Base-by-base conservation (phyloP, 2,113 vertebrate species). In the Sminthopsis crassicaudata region DNA sequence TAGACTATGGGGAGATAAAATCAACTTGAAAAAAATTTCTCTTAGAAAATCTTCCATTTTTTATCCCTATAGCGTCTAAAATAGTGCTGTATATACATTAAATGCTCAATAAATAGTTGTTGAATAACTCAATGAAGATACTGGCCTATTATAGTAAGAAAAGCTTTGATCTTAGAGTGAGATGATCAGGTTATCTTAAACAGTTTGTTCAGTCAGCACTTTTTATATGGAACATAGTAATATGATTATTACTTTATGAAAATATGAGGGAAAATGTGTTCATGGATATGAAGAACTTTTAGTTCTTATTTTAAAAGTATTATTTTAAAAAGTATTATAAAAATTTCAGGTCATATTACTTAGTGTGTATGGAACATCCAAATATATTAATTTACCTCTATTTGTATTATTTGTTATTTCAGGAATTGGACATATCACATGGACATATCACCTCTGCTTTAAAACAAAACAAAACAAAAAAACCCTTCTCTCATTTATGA, bases 311-410 rank as follows among this genome's bases (percentile, higher is more conserved):
- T 51, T 51, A 95, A 95, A 93, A 42, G 89, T 89, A 67, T 46
- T 90, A 0, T 93, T n/a, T n/a, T n/a, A n/a, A 95, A 95, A 93
- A 42, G 89, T 89, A 67, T 46, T 90, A 0, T 93, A 55, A 91
- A 95, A 91, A 67, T 19, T 60, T 2, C 25, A 60, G 22, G 11
- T 90, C 30, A 46, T 89, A 36, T 91, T 92, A 54, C 42, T 0
- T 89, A 23, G 8, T 92, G 91, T 92, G 94, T 93, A 95, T 90
- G 91, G 93, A 96, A n/a, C 51, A 94, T 42, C 30, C 46, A 90
- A 27, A 55, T 53, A 26, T 95, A 94, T 94, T 12, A 50, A 52
- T 92, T 53, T 93, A 48, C 53, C 92, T 67, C 50, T 46, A 25
- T 94, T 94, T 92, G 27, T 88, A 94, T 93, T 30, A 50, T 93